Percentiles rank a stretch among this genome's conserved stretches.
Evolutionary conservation across 2,797 vertebrate genomes (phyloP).

Genomic region (Spondyliosoma cantharus): DNA sequence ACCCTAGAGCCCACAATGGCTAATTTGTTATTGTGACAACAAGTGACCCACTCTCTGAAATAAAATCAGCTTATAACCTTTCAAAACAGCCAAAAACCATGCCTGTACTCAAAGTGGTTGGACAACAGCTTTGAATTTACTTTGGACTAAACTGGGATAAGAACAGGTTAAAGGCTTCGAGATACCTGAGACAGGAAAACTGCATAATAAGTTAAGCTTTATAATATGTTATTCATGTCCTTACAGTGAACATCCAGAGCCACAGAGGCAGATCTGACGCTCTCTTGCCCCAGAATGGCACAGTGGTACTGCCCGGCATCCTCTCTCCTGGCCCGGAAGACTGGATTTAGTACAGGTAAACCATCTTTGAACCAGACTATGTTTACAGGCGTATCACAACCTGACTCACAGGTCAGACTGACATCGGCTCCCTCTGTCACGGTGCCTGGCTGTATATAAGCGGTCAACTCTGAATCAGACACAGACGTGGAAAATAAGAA

Average conservation of each 20-base stretch:
- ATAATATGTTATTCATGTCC: neutral
- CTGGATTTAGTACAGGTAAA: neutral
- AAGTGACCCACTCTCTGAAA: too few relatives aligned
- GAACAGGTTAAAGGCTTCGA: neutral
- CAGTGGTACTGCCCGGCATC: constrained; percentile 73
- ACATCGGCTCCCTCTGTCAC: constrained; percentile 67
- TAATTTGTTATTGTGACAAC: too few relatives aligned
- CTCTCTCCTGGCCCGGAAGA: constrained; percentile 53
- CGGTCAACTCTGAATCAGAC: constrained; percentile 53
- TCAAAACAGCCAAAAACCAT: too few relatives aligned
- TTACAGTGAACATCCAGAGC: constrained; percentile 70
- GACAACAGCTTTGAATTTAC: too few relatives aligned
- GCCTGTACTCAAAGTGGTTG: too few relatives aligned
- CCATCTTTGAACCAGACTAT: constrained; percentile 66
- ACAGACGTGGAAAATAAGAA: constrained; percentile 14
- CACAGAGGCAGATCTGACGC: constrained; percentile 46
- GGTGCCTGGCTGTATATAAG: constrained; percentile 44
- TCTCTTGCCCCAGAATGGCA: constrained; percentile 38
- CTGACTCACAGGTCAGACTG: constrained; percentile 46
- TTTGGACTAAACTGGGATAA: too few relatives aligned
- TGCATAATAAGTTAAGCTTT: neutral
- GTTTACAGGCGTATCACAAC: constrained; percentile 10
- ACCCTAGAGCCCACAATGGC: too few relatives aligned
- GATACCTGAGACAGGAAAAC: neutral
- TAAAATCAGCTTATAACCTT: too few relatives aligned